A percentile compares a stretch with the other conserved stretches of the same genome.
Conservation (phyloP, 2,888 invertebrate species). For the Ectropis crepuscularia region DNA sequence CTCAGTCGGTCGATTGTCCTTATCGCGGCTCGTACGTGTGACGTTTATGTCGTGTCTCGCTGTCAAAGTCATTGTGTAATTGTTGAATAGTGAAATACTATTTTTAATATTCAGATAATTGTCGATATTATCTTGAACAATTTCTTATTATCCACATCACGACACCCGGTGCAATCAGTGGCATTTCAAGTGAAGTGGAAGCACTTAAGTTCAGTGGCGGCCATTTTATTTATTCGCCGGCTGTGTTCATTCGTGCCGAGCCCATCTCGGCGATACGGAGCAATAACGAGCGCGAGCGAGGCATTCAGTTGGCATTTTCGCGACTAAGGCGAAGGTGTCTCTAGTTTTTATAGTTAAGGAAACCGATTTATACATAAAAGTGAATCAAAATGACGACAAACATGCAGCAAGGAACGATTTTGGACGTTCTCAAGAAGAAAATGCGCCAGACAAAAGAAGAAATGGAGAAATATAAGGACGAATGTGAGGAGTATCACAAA, state of each 20-base stretch:
- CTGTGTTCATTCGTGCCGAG: constrained; percentile 81
- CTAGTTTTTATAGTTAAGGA: constrained; percentile 76
- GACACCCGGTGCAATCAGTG: constrained; percentile 57
- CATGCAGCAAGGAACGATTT: constrained; percentile 95
- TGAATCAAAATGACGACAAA: constrained; percentile 92
- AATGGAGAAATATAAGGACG: constrained; percentile 99
- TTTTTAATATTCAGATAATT: constrained; percentile 53
- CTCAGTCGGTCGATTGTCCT: constrained; percentile 59
- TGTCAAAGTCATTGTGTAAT: constrained; percentile 70
- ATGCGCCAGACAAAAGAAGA: constrained; percentile 99
- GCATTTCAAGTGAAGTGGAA: constrained; percentile 63
- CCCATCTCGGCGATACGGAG: constrained; percentile 80
- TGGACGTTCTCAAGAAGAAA: constrained; percentile 99
- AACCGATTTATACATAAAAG: constrained; percentile 71
- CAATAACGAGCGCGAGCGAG: constrained; percentile 73
- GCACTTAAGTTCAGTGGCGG: constrained; percentile 74
- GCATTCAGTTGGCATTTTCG: constrained; percentile 84
- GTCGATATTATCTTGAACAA: constrained; percentile 48
- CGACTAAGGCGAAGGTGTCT: constrained; percentile 82
- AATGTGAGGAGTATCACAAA: constrained; percentile 98
- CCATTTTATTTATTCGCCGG: constrained; percentile 84
- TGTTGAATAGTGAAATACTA: constrained; percentile 63
- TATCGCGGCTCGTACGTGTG: constrained; percentile 61
- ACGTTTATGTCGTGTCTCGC: constrained; percentile 71
- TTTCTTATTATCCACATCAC: constrained; percentile 43